Conservation (phyloP, 2,888 invertebrate genomes). For the Zygogramma bicolorata region DNA sequence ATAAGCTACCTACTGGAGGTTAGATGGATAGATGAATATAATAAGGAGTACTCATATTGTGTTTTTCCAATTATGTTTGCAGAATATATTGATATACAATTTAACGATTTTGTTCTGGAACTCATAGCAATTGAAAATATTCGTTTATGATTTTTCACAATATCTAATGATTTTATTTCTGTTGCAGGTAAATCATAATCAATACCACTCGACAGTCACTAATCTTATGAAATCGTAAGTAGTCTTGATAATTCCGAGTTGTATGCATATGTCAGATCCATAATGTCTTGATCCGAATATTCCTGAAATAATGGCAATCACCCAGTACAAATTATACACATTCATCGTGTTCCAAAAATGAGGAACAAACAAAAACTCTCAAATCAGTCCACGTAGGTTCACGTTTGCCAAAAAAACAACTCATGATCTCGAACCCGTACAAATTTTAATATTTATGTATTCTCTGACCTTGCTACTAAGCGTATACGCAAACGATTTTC, state of each 20-base stretch:
- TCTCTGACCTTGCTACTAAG: neutral
- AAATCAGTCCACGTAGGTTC: neutral
- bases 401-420: constrained; percentile 6
- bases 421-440: neutral
- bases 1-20: too few species aligned
- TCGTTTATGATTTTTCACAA: neutral
- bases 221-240: neutral
- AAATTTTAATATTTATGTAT: constrained; percentile 9
- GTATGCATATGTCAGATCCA: too few species aligned
- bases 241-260: too few species aligned
- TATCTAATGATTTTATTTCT: neutral
- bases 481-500: neutral
- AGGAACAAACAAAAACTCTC: neutral
- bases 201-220: neutral
- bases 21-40: too few species aligned
- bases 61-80: too few species aligned
- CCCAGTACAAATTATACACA: too few species aligned
- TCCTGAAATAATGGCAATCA: too few species aligned
- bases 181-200: neutral
- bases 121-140: too few species aligned
- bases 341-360: neutral
- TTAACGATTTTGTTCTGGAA: too few species aligned
- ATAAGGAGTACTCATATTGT: too few species aligned
- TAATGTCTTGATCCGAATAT: too few species aligned
- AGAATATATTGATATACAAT: too few species aligned